Evolutionary conservation across 23 tunicate species (phyloP).

Genomic region (Phallusia fumigata): DNA sequence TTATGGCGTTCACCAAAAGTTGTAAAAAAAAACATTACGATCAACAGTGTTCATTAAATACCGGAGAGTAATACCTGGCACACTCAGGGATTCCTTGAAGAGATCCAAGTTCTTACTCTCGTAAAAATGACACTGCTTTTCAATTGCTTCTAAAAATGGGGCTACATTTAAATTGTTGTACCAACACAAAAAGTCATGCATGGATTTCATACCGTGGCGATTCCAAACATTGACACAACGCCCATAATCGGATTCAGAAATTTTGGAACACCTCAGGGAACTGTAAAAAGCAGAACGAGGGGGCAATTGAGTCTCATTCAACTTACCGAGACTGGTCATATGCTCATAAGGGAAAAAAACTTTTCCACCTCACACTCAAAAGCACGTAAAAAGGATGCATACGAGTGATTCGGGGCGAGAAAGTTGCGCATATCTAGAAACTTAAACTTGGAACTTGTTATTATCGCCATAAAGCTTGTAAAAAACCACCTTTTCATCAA

Average conservation of each 20-base stretch:
- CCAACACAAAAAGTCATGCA: background rate
- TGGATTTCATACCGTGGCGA: background rate
- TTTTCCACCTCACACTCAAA: background rate
- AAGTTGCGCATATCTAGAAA: background rate
- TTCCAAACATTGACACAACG: background rate
- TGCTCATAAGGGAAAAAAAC: background rate
- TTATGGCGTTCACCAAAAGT: background rate
- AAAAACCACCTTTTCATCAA: background rate
- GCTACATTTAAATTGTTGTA: background rate
- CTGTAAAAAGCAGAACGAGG: background rate
- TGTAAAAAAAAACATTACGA: background rate
- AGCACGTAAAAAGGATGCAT: background rate
- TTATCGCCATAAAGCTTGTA: background rate
- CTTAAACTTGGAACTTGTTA: background rate
- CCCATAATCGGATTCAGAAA: background rate
- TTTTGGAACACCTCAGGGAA: background rate
- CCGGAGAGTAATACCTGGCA: background rate
- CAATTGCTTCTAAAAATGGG: background rate
- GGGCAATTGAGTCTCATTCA: background rate
- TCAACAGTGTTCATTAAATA: background rate
- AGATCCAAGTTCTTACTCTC: background rate
- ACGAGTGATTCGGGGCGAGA: background rate
- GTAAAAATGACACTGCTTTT: background rate
- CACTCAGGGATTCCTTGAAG: background rate
- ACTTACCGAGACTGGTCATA: background rate